These are phyloP conservation scores for Myanophis thanlyinensis DNA, from an alignment of 2,113 vertebrate species.

Conservation along the genomic window DNA sequence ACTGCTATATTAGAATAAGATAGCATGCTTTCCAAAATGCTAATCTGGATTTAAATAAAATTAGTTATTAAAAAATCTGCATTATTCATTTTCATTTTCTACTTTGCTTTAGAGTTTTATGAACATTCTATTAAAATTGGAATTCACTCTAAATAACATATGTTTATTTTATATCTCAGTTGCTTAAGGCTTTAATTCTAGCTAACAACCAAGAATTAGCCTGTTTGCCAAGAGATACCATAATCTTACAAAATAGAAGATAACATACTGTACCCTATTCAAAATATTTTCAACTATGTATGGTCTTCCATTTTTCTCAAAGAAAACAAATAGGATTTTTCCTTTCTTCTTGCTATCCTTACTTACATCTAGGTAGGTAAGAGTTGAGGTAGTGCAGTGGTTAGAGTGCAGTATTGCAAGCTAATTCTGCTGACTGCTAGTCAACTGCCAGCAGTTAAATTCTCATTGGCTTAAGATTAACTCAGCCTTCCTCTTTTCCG, in stretches of 20 bases:
- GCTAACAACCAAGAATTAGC: not conserved
- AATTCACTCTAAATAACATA: not conserved
- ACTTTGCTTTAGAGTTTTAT: not conserved
- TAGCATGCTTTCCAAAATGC: constrained; percentile 29
- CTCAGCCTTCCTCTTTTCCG: too few relatives aligned
- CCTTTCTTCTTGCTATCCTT: not conserved
- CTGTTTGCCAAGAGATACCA: not conserved
- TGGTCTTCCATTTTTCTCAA: not conserved
- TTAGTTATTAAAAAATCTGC: not conserved
- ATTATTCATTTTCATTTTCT: not conserved
- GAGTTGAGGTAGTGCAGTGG: not conserved
- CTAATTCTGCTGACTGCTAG: too few relatives aligned
- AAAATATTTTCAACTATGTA: not conserved
- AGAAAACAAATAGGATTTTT: not conserved
- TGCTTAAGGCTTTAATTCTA: not conserved
- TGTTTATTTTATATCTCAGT: not conserved
- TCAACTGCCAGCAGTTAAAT: too few relatives aligned
- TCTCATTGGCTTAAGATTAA: too few relatives aligned
- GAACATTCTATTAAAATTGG: not conserved
- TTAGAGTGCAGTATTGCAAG: not conserved
- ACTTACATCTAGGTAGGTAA: not conserved
- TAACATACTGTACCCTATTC: not conserved
- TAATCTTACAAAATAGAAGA: not conserved
- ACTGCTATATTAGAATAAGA: constrained; percentile 4
- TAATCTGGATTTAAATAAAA: not conserved